These are phyloP conservation scores for Latrodectus hesperus DNA, from an alignment of 2,888 invertebrate species.

Conservation along the genomic window DNA sequence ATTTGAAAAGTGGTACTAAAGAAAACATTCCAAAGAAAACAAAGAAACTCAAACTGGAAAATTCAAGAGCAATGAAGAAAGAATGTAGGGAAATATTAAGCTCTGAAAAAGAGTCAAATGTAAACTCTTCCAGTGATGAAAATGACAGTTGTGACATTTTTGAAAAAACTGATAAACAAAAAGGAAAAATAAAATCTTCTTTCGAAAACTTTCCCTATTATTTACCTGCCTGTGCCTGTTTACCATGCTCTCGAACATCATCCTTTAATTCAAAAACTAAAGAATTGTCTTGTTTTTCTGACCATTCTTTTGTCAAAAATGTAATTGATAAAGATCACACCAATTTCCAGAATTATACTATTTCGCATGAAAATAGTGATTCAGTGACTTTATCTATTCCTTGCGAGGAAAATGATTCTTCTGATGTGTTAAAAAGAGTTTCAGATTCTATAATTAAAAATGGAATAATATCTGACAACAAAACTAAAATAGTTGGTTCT, in stretches of 20 bases:
- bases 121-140: background rate
- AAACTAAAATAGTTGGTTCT: background rate
- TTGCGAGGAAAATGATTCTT: background rate
- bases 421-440: background rate
- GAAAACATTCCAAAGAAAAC: background rate
- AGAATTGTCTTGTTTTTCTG: conserved; percentile 19
- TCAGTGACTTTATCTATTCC: background rate
- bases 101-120: background rate
- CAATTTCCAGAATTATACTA: background rate
- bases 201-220: background rate
- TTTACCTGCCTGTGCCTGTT: conserved; percentile 36
- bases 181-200: background rate
- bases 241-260: conserved; percentile 34
- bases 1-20: background rate
- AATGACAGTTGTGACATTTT: background rate
- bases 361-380: background rate
- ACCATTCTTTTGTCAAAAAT: background rate
- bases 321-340: background rate
- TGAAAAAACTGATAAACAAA: too few relatives aligned
- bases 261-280: conserved; percentile 17
- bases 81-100: background rate
- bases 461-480: background rate
- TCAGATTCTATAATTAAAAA: background rate
- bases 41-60: background rate
- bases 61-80: background rate